These are phyloP conservation scores for Brienomyrus longianalis DNA, from an alignment of 2,113 vertebrate genomes.

Conservation along the genomic window DNA sequence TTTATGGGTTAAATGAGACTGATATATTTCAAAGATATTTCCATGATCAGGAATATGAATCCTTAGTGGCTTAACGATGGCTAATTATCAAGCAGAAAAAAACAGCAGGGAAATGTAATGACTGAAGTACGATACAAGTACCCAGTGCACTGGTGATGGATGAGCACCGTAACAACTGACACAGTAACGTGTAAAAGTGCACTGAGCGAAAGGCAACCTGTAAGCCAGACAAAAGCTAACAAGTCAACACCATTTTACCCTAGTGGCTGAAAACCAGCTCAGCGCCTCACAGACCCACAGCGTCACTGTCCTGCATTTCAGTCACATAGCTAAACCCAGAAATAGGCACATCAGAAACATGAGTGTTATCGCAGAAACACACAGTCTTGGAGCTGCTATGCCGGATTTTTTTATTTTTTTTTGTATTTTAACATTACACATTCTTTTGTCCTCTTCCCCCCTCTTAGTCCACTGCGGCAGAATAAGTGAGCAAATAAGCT, in stretches of 20 bases:
- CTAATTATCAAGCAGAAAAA: not conserved
- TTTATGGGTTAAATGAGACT: not conserved
- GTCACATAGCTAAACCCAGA: not conserved
- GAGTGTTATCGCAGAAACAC: not conserved
- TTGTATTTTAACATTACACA: not conserved
- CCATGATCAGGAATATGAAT: not conserved
- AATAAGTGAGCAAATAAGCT: conserved; percentile 41
- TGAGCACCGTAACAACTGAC: not conserved
- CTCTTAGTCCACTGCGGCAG: not conserved
- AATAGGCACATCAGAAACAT: not conserved
- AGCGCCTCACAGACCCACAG: not conserved
- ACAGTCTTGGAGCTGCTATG: not conserved
- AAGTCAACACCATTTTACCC: not conserved
- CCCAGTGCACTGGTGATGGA: not conserved
- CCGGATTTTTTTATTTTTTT: not conserved
- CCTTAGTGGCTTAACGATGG: not conserved
- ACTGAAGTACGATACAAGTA: not conserved
- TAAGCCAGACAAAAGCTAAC: not conserved
- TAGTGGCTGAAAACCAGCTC: not conserved
- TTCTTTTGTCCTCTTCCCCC: not conserved
- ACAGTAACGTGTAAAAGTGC: not conserved
- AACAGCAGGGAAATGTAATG: not conserved
- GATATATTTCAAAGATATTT: not conserved
- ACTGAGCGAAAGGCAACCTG: not conserved
- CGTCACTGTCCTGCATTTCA: not conserved